phyloP scores from a whole-genome alignment of 2,113 vertebrate genomes.

The Neomonachus schauinslandi region DNA sequence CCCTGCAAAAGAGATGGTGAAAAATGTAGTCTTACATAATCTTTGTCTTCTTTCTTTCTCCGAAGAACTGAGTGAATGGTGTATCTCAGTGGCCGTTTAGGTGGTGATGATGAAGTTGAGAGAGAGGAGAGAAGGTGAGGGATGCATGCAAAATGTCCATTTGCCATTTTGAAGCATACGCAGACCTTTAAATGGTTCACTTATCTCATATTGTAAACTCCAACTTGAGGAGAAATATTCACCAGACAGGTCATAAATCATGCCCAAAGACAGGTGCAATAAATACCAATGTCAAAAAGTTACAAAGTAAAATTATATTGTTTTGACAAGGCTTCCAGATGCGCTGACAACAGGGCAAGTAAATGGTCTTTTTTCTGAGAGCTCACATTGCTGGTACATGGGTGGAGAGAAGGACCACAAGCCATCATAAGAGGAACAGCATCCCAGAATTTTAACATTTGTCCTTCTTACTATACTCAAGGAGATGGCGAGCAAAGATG shows the following conservation, averaged over 20 bases:
- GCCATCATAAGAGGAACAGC: conserved; percentile 48
- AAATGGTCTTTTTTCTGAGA: conserved; percentile 81
- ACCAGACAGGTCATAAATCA: conserved; percentile 95
- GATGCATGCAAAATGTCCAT: conserved; percentile 77
- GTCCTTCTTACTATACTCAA: conserved; percentile 42
- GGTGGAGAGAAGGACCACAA: background rate
- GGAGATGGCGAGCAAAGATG: background rate
- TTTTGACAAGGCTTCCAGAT: conserved; percentile 94
- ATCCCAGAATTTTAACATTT: conserved; percentile 75
- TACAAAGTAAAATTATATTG: conserved; percentile 90
- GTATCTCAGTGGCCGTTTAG: background rate
- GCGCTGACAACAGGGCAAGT: conserved; percentile 85
- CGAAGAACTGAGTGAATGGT: background rate
- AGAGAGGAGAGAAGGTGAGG: background rate
- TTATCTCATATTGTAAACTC: conserved; percentile 92
- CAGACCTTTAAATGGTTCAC: conserved; percentile 88
- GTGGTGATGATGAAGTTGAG: background rate
- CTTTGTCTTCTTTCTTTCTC: background rate
- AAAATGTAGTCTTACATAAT: background rate
- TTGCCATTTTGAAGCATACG: conserved; percentile 78
- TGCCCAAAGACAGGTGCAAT: conserved; percentile 91
- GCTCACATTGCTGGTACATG: background rate
- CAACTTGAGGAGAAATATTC: conserved; percentile 89
- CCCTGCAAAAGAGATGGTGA: background rate
- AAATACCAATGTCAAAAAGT: conserved; percentile 91